Base-by-base conservation (phyloP, 2,797 vertebrate species). In the Enteromius unitaeniatus region DNA sequence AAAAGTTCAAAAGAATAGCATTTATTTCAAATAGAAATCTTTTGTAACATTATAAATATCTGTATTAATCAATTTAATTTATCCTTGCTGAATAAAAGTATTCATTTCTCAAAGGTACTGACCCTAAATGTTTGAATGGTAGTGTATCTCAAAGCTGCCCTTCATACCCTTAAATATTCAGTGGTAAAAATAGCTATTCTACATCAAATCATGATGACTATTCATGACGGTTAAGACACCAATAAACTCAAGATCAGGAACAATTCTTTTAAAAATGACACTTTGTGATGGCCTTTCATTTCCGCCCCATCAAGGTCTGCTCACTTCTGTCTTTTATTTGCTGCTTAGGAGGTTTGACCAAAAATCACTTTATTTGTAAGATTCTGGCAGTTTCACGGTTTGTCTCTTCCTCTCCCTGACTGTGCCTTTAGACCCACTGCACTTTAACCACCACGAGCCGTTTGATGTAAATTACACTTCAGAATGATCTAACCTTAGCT, bases 241-340 rank as follows among this genome's bases (percentile, higher is more conserved):
- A 42, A 40, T 77, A 58, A 26, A 60, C 34, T 60, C 14, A 53
- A 77, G 9, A 40, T 14, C 74, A 60, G 51, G 21, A 8, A 60
- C 7, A 10, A n/a, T 26, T 23, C 4, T n/a, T 23, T 40, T 40
- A 42, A 23, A 76, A 23, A 23, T 60, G n/a, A 11, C 34, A 77
- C n/a, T 77, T 76, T 77, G 53, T 4, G 1, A 77, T 23, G 13
- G 14, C n/a, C 37, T 77, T 75, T 58, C 8, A 28, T 45, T 77
- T 73, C 45, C 45, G 8, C 23, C 42, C 23, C 70, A 72, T 72
- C 3, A 15, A 51, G 26, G 60, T 70, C 21, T 0, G 3, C 40
- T 69, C 21, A 7, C 13, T 26, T 60, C 14, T 42, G 34, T 19
- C n/a, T 45, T 37, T 23, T 28, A 62, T 23, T 42, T n/a, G 53